Conservation (phyloP, 2,797 vertebrate genomes). For the Notoglanidium macrostoma region DNA sequence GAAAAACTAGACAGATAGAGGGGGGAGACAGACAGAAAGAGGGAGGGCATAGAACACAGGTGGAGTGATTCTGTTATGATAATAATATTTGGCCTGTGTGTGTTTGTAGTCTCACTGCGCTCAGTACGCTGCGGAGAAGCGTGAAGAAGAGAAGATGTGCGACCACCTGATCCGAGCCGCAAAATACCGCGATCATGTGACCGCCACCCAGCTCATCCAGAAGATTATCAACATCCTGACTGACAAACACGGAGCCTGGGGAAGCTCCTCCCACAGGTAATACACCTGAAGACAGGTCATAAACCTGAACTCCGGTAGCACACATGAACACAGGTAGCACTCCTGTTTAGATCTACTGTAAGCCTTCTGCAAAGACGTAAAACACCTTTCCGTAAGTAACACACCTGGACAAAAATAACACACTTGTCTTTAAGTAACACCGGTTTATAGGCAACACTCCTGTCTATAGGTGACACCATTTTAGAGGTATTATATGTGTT, state of each 20-base stretch:
- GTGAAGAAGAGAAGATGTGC: slow-evolving; percentile 98
- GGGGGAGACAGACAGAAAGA: neutral
- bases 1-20: neutral
- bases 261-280: slow-evolving; percentile 86
- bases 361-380: too few species aligned
- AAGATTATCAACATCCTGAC: slow-evolving; percentile 97
- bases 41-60: neutral
- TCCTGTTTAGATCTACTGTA: neutral
- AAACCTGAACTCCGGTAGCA: neutral
- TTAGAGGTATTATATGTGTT: too few species aligned
- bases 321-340: neutral
- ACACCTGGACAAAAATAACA: neutral
- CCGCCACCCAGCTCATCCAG: slow-evolving; percentile 92
- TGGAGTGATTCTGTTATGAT: neutral
- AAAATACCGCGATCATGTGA: slow-evolving; percentile 95
- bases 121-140: slow-evolving; percentile 93
- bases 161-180: slow-evolving; percentile 96
- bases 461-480: neutral
- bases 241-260: slow-evolving; percentile 97
- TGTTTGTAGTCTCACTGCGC: slow-evolving; percentile 85
- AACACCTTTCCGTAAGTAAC: neutral
- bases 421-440: neutral
- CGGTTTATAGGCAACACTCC: neutral
- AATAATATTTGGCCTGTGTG: neutral
- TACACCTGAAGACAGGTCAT: neutral